Evolutionary conservation across 2,113 vertebrate species (phyloP).

Genomic region (Murina feae): DNA sequence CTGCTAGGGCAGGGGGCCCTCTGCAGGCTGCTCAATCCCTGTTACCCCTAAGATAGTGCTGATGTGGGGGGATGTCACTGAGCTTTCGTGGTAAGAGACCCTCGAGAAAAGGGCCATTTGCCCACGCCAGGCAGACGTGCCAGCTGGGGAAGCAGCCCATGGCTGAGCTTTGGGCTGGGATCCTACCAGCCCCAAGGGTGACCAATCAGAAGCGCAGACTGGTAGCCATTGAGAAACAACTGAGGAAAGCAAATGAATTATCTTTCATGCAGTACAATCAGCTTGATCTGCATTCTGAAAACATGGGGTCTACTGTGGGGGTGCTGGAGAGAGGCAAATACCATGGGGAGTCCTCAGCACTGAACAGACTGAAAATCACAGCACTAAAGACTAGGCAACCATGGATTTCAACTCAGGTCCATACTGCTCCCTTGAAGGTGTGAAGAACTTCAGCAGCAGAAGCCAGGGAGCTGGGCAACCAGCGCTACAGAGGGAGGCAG

Average conservation of each 20-base stretch:
- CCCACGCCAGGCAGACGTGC: background rate
- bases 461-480: background rate
- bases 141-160: background rate
- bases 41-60: rapidly evolving
- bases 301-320: background rate
- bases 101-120: background rate
- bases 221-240: background rate
- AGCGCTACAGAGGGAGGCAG: too few relatives aligned
- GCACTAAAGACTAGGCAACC: background rate
- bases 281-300: background rate
- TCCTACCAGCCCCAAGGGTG: background rate
- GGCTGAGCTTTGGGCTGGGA: background rate
- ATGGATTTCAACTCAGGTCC: background rate
- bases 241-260: background rate
- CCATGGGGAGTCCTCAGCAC: background rate
- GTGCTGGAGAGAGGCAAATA: background rate
- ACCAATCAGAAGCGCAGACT: background rate
- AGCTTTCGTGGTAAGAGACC: background rate
- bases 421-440: background rate
- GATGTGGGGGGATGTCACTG: background rate
- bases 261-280: background rate
- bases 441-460: background rate
- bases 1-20: background rate
- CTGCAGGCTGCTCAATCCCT: background rate
- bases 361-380: background rate